Conservation (phyloP, 2,797 vertebrate species). For the Spinus pinus region DNA sequence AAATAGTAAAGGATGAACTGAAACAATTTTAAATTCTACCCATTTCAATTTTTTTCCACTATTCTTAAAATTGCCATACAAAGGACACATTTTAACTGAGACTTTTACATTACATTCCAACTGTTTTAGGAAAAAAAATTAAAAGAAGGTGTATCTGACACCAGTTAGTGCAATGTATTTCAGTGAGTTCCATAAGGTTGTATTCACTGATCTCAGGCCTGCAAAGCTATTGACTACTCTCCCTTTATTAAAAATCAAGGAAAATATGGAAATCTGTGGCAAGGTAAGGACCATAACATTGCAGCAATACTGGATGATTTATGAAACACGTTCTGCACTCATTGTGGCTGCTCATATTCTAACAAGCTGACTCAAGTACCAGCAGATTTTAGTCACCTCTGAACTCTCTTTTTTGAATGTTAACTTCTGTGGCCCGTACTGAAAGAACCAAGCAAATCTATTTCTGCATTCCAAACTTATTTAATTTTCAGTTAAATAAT, state of each 20-base stretch:
- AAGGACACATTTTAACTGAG: neutral
- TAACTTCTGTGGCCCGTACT: neutral
- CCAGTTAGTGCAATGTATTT: neutral
- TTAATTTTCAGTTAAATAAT: neutral
- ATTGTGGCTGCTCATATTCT: neutral
- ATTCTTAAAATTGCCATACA: neutral
- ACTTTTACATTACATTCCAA: neutral
- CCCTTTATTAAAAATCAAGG: neutral
- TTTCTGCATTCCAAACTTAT: neutral
- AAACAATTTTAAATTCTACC: neutral
- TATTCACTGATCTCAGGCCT: neutral
- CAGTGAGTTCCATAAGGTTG: neutral
- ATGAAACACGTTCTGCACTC: neutral
- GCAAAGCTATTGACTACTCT: neutral
- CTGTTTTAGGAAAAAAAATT: neutral
- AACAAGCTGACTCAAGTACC: neutral
- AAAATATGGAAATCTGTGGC: neutral
- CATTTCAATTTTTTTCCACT: neutral
- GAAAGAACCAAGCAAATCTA: neutral
- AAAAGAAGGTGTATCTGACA: neutral
- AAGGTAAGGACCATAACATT: neutral
- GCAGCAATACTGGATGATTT: neutral
- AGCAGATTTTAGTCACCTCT: neutral
- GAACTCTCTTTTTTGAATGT: neutral
- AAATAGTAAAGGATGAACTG: neutral